Percentiles rank a stretch among this genome's conserved stretches.
Conservation (phyloP, 1,140 invertebrate genomes). For the Orchesella cincta region DNA sequence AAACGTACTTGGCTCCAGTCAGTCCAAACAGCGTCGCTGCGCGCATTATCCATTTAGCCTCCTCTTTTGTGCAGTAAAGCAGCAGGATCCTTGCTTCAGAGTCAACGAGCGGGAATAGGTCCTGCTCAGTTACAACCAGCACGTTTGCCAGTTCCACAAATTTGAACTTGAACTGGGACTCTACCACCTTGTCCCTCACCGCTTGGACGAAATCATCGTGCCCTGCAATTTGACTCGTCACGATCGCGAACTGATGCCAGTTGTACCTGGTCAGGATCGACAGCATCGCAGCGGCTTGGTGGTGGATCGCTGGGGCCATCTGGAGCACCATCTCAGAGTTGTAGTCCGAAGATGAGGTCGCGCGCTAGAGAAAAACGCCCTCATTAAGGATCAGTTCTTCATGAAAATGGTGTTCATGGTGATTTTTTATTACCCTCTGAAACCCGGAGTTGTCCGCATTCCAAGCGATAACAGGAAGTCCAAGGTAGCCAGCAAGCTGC, state of each 20-base stretch:
- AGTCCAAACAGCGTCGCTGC: conserved; percentile 79
- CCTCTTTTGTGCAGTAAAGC: conserved; percentile 83
- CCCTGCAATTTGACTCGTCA: conserved; percentile 85
- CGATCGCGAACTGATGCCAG: conserved; percentile 72
- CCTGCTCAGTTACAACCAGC: conserved; percentile 68
- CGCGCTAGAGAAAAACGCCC: conserved; percentile 10
- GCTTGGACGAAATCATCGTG: conserved; percentile 93
- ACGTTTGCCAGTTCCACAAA: conserved; percentile 83
- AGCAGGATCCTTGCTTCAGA: conserved; percentile 89
- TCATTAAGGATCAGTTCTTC: background rate
- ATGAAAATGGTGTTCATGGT: background rate
- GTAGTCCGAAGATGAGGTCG: conserved; percentile 66
- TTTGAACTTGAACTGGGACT: conserved; percentile 81
- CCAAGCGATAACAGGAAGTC: conserved; percentile 89
- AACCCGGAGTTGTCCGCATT: conserved; percentile 90
- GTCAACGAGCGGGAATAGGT: conserved; percentile 76
- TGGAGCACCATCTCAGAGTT: conserved; percentile 83
- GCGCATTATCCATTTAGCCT: conserved; percentile 80
- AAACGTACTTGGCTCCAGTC: conserved; percentile 92
- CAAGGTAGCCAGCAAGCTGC: conserved; percentile 80
- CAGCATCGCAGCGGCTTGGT: conserved; percentile 85
- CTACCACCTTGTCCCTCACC: conserved; percentile 78
- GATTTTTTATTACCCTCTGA: conserved; percentile 67
- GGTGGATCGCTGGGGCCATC: conserved; percentile 87
- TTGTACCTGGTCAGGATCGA: conserved; percentile 90